Evolutionary conservation across 1,140 invertebrate genomes (phyloP).

Genomic region (Medauroidea extradentata): DNA sequence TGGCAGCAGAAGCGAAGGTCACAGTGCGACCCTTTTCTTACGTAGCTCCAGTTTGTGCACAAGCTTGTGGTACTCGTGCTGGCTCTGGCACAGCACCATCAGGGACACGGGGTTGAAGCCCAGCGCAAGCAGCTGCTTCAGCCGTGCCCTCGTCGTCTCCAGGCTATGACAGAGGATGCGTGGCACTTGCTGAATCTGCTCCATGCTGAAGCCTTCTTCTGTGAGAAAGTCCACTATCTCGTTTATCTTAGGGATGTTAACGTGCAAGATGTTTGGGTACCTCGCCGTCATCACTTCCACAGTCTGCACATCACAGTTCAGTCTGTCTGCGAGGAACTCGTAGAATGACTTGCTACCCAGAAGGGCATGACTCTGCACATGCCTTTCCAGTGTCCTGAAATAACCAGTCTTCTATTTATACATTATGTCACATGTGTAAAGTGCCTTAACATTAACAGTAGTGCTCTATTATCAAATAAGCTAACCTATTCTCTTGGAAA

Average conservation of each 20-base stretch:
- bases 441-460: too few species aligned
- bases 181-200: conserved; percentile 45
- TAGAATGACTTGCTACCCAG: conserved; percentile 37
- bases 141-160: conserved; percentile 44
- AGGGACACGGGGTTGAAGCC: conserved; percentile 43
- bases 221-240: conserved; percentile 49
- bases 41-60: not conserved
- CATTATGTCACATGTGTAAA: too few species aligned
- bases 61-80: conserved; percentile 38
- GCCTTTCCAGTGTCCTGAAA: conserved; percentile 41
- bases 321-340: conserved; percentile 46
- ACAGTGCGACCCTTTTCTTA: too few species aligned
- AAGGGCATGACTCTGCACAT: conserved; percentile 42
- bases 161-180: conserved; percentile 49
- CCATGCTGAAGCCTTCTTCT: conserved; percentile 41
- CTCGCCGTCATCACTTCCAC: conserved; percentile 40
- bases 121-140: conserved; percentile 41
- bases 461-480: too few species aligned
- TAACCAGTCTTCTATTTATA: too few species aligned
- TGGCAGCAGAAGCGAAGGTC: too few species aligned
- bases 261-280: conserved; percentile 43
- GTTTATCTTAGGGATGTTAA: conserved; percentile 46
- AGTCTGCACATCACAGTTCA: conserved; percentile 39
- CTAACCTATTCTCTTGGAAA: too few species aligned
- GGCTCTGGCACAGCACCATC: conserved; percentile 46